Evolutionary conservation across 2,113 vertebrate species (phyloP), one percentile per base, ranked within the genome.

Genomic region (Ophthalmolycus amberensis): DNA sequence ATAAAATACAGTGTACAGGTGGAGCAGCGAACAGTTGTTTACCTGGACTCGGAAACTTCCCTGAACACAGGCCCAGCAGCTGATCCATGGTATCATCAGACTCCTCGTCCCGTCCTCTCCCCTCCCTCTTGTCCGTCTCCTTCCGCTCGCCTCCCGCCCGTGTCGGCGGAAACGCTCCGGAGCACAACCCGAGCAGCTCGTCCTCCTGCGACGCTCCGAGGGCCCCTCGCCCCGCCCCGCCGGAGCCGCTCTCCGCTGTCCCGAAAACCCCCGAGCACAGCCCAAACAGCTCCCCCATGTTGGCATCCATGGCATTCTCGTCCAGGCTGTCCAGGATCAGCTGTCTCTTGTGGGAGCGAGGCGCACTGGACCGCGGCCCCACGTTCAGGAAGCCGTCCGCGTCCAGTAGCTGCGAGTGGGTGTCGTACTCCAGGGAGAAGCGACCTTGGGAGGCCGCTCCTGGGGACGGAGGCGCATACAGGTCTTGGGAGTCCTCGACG

Each of bases 281-380:
- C 64, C 97, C 96, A 77, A 99, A 54, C 16, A 99, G 91, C 79
- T 99, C 98, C 10, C 96, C 97, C 98, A 99, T 99, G 81, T 99
- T 97, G 62, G 97, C 97, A 9, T 99, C 98, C 98, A 99, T 99
- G 1, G 98, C 98, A 11, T 99, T 99, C 85, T 99, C 98, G 64
- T 99, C 98, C 95, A 99, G 95, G 72, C 95, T 98, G 58, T 96
- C 98, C 82, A 99, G 88, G 0, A 96, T 85, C 75, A 99, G 85
- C 82, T 88, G 96, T 3, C 96, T 96, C 87, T 99, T 97, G 86
- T 96, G 95, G 65, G 96, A 86, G 5, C 20, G 84, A 1, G 84
- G 70, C 0, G 70, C 88, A 80, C 87, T 90, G 0, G 90, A 73
- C 0, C 94, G 92, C 0, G 91, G 86, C 0, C 95, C 94, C 58